Conservation (phyloP, 2,888 invertebrate genomes). For the Drosophila dives region DNA sequence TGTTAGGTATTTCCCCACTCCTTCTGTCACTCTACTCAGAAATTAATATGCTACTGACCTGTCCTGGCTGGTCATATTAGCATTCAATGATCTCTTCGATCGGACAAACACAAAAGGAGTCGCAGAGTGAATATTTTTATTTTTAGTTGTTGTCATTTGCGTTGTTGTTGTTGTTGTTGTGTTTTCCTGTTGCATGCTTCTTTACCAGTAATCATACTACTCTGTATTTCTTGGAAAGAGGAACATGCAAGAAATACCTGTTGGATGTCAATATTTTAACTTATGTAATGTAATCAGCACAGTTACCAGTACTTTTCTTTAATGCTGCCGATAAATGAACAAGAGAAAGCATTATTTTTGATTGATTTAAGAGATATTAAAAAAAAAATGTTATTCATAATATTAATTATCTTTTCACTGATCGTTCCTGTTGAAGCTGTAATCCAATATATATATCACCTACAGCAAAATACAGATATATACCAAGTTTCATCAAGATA, state of each 20-base stretch:
- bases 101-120: conserved; percentile 7
- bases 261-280: background rate
- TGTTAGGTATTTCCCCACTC: too few relatives aligned
- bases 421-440: background rate
- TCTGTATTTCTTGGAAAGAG: conserved; percentile 15
- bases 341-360: background rate
- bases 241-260: background rate
- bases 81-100: conserved; percentile 10
- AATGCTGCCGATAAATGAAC: background rate
- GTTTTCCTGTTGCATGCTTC: conserved; percentile 11
- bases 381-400: background rate
- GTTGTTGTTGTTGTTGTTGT: conserved; percentile 5
- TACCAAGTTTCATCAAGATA: too few relatives aligned
- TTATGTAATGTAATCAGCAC: background rate
- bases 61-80: background rate
- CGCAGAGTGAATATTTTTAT: conserved; percentile 3
- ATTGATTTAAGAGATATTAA: background rate
- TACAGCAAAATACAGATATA: background rate
- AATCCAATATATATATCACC: background rate
- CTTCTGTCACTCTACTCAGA: conserved; percentile 2
- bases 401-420: background rate
- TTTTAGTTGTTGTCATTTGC: background rate
- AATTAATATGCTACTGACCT: conserved; percentile 27
- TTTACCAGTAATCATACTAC: conserved; percentile 16
- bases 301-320: background rate